Conservation (phyloP, 1,140 invertebrate species). For the Ruditapes philippinarum region DNA sequence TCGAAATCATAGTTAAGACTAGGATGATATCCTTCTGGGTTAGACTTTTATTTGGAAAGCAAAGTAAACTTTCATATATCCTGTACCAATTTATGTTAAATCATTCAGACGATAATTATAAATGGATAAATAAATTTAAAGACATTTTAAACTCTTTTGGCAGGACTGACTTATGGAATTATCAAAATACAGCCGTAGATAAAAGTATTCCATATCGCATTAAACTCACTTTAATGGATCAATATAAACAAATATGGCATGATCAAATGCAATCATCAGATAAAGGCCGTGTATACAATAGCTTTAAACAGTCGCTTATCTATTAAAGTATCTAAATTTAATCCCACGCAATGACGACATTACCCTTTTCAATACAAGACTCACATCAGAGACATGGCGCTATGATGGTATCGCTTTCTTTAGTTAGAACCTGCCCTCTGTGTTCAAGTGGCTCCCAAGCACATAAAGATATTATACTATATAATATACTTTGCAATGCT, state of each 20-base stretch:
- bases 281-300: not conserved
- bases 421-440: too few relatives aligned
- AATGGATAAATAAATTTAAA: slow-evolving; percentile 12
- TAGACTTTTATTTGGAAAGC: not conserved
- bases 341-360: too few relatives aligned
- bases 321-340: too few relatives aligned
- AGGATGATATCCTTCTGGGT: slow-evolving; percentile 21
- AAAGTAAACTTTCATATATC: not conserved
- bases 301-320: too few relatives aligned
- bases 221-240: slow-evolving; percentile 1
- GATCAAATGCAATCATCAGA: not conserved
- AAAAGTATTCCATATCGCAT: not conserved
- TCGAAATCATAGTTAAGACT: not conserved
- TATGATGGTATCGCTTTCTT: too few relatives aligned
- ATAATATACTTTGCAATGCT: too few relatives aligned
- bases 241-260: slow-evolving; percentile 21
- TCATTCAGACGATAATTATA: not conserved
- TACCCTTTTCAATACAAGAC: too few relatives aligned
- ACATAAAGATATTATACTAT: too few relatives aligned
- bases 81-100: slow-evolving; percentile 27
- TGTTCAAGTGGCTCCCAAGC: too few relatives aligned
- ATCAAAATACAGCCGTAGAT: not conserved
- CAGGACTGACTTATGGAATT: not conserved
- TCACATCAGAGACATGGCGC: too few relatives aligned
- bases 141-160: slow-evolving; percentile 13